Evolutionary conservation across 2,888 invertebrate species (phyloP).

Genomic region (Drosophila niveifrons): DNA sequence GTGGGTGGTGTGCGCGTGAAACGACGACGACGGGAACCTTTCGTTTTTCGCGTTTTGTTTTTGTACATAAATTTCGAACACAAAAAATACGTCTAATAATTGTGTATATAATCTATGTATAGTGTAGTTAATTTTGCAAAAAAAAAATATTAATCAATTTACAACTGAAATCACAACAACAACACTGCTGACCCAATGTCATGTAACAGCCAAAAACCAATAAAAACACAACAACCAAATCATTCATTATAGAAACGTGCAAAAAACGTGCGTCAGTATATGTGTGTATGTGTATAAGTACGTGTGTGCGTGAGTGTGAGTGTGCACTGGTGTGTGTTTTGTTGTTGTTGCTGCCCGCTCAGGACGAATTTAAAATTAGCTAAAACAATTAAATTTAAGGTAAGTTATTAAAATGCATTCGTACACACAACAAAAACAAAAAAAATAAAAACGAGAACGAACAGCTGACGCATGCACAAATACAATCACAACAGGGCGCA

Average conservation of each 20-base stretch:
- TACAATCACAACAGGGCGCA: slow-evolving; percentile 17
- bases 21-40: slow-evolving; percentile 60
- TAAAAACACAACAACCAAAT: slow-evolving; percentile 47
- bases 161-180: slow-evolving; percentile 27
- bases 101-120: slow-evolving; percentile 53
- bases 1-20: slow-evolving; percentile 68
- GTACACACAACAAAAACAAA: neutral
- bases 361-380: slow-evolving; percentile 67
- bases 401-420: slow-evolving; percentile 50
- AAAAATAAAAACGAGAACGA: slow-evolving; percentile 33
- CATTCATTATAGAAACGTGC: slow-evolving; percentile 58
- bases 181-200: slow-evolving; percentile 46
- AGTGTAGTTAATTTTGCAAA: slow-evolving; percentile 56
- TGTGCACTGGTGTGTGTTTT: slow-evolving; percentile 27
- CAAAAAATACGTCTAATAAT: slow-evolving; percentile 56
- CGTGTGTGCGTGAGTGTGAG: slow-evolving; percentile 32
- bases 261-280: slow-evolving; percentile 62
- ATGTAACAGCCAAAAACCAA: slow-evolving; percentile 63
- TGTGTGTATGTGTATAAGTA: slow-evolving; percentile 26
- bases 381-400: slow-evolving; percentile 67
- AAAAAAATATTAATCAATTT: slow-evolving; percentile 40
- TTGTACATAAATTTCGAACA: slow-evolving; percentile 68
- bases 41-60: slow-evolving; percentile 77
- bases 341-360: slow-evolving; percentile 42
- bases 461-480: slow-evolving; percentile 70